Percentiles rank a stretch among this genome's conserved stretches.
Conservation (phyloP, 2,113 vertebrate genomes). For the Apteryx owenii region DNA sequence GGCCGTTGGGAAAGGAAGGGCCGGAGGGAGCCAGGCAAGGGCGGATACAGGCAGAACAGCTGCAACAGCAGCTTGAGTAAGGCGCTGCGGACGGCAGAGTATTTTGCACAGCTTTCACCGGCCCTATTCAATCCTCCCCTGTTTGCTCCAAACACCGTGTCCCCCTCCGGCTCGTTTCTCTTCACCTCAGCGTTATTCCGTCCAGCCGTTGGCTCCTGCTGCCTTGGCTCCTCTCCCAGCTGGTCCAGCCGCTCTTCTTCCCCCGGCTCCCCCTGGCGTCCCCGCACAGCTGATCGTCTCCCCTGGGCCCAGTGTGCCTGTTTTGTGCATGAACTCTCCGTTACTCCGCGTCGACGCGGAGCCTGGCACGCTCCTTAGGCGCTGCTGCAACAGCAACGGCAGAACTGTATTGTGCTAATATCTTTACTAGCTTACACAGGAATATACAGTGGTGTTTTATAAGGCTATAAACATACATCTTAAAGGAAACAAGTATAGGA, state of each 20-base stretch:
- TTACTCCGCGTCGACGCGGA: neutral
- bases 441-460: conserved; percentile 61
- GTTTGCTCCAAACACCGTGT: neutral
- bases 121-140: neutral
- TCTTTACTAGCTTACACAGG: conserved; percentile 52
- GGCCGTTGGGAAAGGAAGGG: neutral
- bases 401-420: conserved; percentile 6
- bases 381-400: neutral
- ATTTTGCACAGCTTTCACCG: neutral
- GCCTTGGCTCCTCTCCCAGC: neutral
- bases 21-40: neutral
- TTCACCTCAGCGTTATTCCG: neutral
- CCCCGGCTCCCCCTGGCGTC: neutral
- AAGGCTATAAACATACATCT: conserved; percentile 61
- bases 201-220: accelerated
- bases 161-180: accelerated
- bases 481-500: conserved; percentile 54
- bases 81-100: neutral
- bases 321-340: neutral
- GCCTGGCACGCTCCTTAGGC: neutral
- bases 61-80: conserved; percentile 3
- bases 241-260: neutral
- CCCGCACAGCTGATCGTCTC: too few relatives aligned
- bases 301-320: neutral
- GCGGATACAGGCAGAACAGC: neutral